Percentiles rank a stretch among this genome's conserved stretches.
Evolutionary conservation across 2,888 invertebrate genomes (phyloP).

Genomic region (Melanostoma scalare): DNA sequence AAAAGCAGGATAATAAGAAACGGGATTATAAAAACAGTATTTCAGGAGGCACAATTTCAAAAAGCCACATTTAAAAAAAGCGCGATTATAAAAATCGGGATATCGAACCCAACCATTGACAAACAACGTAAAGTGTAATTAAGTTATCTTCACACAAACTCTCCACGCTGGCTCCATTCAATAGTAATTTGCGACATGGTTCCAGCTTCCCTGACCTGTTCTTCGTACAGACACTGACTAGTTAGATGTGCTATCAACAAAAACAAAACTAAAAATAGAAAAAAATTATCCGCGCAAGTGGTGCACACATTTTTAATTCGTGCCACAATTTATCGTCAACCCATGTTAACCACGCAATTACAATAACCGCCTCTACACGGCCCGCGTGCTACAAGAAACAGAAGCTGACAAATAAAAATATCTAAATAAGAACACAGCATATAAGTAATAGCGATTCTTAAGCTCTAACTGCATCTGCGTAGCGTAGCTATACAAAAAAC

Average conservation of each 20-base stretch:
- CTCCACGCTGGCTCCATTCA: constrained; percentile 20
- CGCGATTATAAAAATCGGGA: too few relatives aligned
- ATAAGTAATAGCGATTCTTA: constrained; percentile 10
- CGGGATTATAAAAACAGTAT: too few relatives aligned
- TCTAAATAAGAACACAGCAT: constrained; percentile 64
- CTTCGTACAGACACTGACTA: constrained; percentile 36
- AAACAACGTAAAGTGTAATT: constrained; percentile 27
- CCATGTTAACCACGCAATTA: constrained; percentile 73
- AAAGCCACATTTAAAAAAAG: too few relatives aligned
- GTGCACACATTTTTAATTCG: constrained; percentile 67
- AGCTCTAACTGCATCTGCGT: constrained; percentile 58
- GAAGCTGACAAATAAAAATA: constrained; percentile 71
- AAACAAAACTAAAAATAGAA: background rate
- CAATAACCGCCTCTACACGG: constrained; percentile 62
- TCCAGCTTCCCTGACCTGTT: constrained; percentile 53
- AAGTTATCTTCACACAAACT: constrained; percentile 42
- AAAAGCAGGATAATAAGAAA: too few relatives aligned
- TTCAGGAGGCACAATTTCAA: too few relatives aligned
- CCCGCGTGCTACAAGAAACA: constrained; percentile 47
- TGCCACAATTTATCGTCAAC: constrained; percentile 72
- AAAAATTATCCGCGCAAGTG: constrained; percentile 32
- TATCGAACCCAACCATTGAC: too few relatives aligned
- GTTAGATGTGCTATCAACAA: background rate
- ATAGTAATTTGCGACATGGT: constrained; percentile 63
- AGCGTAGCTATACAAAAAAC: constrained; percentile 19